phyloP scores from a whole-genome alignment of 2,797 vertebrate species.

The Catostomus latipinnis region DNA sequence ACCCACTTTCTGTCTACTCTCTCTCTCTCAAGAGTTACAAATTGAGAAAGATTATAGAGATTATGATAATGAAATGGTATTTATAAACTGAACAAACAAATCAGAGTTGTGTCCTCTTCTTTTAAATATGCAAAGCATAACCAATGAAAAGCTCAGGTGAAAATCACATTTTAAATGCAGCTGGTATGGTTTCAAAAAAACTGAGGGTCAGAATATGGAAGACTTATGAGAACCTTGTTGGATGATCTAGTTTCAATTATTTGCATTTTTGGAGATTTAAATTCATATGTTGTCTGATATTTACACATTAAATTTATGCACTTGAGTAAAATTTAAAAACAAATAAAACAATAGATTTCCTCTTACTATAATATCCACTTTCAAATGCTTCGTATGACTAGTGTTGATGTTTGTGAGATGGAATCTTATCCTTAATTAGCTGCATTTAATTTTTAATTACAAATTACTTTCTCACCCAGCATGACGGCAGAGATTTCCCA shows the following conservation, averaged over 20 bases:
- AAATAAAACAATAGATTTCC: too few species aligned
- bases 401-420: too few species aligned
- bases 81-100: slow-evolving; percentile 73
- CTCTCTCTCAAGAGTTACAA: slow-evolving; percentile 63
- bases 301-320: too few species aligned
- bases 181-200: neutral
- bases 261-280: neutral
- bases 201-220: neutral
- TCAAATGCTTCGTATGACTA: too few species aligned
- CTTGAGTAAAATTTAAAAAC: too few species aligned
- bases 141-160: neutral
- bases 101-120: slow-evolving; percentile 65
- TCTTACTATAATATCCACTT: too few species aligned
- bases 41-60: slow-evolving; percentile 72
- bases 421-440: too few species aligned
- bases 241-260: neutral
- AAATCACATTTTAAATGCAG: neutral
- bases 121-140: slow-evolving; percentile 51
- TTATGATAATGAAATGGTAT: slow-evolving; percentile 75
- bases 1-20: slow-evolving; percentile 35
- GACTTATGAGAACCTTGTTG: neutral
- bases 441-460: too few species aligned
- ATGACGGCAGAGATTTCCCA: too few species aligned
- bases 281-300: neutral
- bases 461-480: too few species aligned